Conservation (phyloP, 2,797 vertebrate genomes). For the Hozukius guyotensis region DNA sequence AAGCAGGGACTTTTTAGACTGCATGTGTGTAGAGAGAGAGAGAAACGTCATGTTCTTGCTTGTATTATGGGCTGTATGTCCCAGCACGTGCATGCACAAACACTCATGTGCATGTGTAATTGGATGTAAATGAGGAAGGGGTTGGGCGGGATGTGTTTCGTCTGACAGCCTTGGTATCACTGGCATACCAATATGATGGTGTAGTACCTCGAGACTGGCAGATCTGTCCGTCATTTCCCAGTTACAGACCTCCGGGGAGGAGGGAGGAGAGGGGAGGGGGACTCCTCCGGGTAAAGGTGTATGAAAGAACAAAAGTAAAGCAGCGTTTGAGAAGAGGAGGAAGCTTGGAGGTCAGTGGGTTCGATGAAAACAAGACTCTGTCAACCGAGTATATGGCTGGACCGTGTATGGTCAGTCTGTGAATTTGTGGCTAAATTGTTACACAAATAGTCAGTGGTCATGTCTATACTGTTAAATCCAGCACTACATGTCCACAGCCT, state of each 20-base stretch:
- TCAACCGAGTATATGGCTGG: no score
- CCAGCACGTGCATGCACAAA: background rate
- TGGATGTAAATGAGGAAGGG: constrained; percentile 37
- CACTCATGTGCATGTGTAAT: constrained; percentile 18
- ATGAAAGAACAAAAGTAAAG: constrained; percentile 13
- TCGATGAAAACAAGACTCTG: background rate
- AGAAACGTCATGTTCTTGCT: background rate
- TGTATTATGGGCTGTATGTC: background rate
- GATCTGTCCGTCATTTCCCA: constrained; percentile 39
- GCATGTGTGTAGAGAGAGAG: background rate
- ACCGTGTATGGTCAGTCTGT: no score
- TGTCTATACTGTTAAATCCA: no score
- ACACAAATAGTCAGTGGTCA: no score
- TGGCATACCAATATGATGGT: constrained; percentile 8
- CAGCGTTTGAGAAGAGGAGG: background rate
- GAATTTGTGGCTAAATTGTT: no score
- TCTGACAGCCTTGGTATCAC: constrained; percentile 34
- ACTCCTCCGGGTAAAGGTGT: background rate
- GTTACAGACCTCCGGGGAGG: constrained; percentile 2
- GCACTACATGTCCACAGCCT: no score
- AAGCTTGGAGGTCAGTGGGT: background rate
- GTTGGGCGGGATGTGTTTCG: constrained; percentile 17
- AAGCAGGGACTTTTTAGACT: background rate
- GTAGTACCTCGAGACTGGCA: background rate
- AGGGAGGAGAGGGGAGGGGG: background rate